Conservation (phyloP, 2,113 vertebrate species). For the Corythaixoides concolor region DNA sequence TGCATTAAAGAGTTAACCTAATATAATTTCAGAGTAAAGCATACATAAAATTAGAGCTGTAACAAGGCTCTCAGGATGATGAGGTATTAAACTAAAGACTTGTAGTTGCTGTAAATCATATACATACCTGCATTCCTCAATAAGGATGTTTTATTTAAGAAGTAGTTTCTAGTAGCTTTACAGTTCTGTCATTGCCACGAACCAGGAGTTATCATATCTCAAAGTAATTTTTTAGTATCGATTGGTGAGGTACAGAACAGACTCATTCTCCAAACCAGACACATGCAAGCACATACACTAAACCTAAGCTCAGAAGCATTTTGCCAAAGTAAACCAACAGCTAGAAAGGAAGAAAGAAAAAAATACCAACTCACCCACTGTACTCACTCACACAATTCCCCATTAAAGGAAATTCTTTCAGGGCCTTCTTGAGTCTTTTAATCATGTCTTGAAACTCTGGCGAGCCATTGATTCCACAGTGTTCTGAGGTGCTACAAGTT, state of each 20-base stretch:
- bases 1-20: conserved; percentile 47
- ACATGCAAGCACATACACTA: conserved; percentile 27
- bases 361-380: conserved; percentile 85
- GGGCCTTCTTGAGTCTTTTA: conserved; percentile 72
- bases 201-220: neutral
- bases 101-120: neutral
- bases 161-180: neutral
- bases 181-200: neutral
- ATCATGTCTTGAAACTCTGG: conserved; percentile 78
- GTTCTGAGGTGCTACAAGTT: conserved; percentile 65
- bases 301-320: conserved; percentile 32
- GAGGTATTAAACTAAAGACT: conserved; percentile 13
- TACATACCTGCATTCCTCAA: conserved; percentile 9
- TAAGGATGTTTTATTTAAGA: neutral
- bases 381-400: conserved; percentile 92
- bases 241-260: conserved; percentile 6
- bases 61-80: neutral
- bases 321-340: conserved; percentile 54
- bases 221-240: neutral
- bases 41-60: conserved; percentile 38
- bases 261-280: conserved; percentile 20
- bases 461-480: conserved; percentile 67
- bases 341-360: conserved; percentile 46
- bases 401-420: conserved; percentile 81
- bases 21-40: conserved; percentile 23